Conservation (phyloP, 1,140 invertebrate genomes). For the Formica exsecta region DNA sequence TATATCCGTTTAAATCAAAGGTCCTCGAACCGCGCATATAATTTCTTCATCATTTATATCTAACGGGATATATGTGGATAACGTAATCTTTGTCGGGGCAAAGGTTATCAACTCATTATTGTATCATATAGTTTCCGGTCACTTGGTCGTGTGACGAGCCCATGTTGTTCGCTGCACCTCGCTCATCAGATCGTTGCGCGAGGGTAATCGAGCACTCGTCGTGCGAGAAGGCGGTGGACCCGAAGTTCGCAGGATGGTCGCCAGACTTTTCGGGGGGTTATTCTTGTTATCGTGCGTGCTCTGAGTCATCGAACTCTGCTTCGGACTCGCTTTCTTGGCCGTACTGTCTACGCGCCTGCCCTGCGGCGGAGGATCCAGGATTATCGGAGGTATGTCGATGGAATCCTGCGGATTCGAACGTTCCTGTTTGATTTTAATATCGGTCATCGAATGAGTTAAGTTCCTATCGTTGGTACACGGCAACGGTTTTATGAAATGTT, state of each 20-base stretch:
- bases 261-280: conserved; percentile 68
- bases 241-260: conserved; percentile 78
- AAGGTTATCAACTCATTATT: not conserved
- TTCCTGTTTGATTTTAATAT: conserved; percentile 64
- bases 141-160: conserved; percentile 95
- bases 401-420: conserved; percentile 68
- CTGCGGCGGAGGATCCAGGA: conserved; percentile 83
- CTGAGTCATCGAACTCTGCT: conserved; percentile 35
- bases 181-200: conserved; percentile 93
- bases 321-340: conserved; percentile 31
- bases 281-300: conserved; percentile 23
- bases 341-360: conserved; percentile 61
- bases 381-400: conserved; percentile 78
- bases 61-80: conserved; percentile 6
- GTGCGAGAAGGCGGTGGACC: conserved; percentile 91
- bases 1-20: conserved; percentile 28
- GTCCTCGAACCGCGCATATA: conserved; percentile 18
- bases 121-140: conserved; percentile 70
- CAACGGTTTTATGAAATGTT: conserved; percentile 89
- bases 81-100: not conserved
- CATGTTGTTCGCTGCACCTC: conserved; percentile 92
- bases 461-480: conserved; percentile 83
- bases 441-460: conserved; percentile 1
- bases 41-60: conserved; percentile 5
- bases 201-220: conserved; percentile 94